Conservation (phyloP, 1,140 invertebrate genomes). For the Brachionus sp. region DNA sequence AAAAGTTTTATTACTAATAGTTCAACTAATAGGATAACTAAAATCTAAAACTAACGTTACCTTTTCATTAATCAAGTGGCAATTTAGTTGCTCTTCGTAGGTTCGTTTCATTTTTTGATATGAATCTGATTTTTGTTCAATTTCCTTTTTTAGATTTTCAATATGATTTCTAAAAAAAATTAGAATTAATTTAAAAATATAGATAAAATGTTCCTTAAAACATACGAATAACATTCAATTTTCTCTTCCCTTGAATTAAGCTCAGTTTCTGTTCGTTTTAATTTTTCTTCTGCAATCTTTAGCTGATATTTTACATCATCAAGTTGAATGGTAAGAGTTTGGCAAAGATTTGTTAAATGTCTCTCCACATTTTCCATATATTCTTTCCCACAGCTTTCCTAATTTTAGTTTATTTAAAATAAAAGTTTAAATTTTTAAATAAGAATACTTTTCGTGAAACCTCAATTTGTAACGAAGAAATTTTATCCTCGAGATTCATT, state of each 20-base stretch:
- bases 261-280: not conserved
- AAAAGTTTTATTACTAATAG: not conserved
- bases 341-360: constrained; percentile 41
- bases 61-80: constrained; percentile 33
- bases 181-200: not conserved
- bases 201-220: not conserved
- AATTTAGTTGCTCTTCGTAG: constrained; percentile 30
- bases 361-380: not conserved
- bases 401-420: not conserved
- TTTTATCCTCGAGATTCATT: not conserved
- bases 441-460: not conserved
- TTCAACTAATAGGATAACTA: constrained; percentile 26
- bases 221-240: not conserved
- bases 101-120: constrained; percentile 37
- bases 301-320: constrained; percentile 14
- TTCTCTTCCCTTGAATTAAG: not conserved
- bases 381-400: not conserved
- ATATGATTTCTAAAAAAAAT: not conserved
- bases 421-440: not conserved
- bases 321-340: constrained; percentile 17
- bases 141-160: constrained; percentile 35
- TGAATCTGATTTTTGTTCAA: constrained; percentile 6
- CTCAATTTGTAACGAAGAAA: not conserved
- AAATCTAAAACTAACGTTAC: not conserved
- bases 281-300: constrained; percentile 18